Base-by-base conservation (phyloP, 2,113 vertebrate genomes). In the Dinomys branickii region DNA sequence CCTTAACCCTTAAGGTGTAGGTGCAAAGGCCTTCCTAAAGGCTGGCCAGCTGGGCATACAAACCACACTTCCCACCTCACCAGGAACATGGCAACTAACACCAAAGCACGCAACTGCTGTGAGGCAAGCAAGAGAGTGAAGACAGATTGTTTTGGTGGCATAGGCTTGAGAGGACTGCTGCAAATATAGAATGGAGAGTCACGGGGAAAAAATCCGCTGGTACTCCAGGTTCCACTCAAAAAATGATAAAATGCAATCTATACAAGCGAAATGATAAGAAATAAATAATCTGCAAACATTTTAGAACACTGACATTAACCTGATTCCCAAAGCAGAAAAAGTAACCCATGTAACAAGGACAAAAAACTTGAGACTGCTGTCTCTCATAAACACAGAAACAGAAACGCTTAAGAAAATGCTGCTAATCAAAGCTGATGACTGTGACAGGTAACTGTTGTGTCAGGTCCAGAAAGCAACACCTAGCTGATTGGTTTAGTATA, bases 331-430 rank as follows among this genome's bases (percentile, higher is more conserved):
- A 54, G 13, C 54, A 88, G 19, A 56, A 94, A 89, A 28, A 52
- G n/a, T 12, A 44, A 61, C 28, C 56, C 28, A 17, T 14, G 61
- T 82, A 38, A 94, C n/a, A 97, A 77, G 44, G 44, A 86, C 59
- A 67, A 41, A 75, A 91, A 94, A 93, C 54, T 78, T 52, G 3
- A 80, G 19, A 78, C 59, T 28, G 75, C 8, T 58, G 28, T 84
- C n/a, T 73, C 52, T 92, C 81, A 93, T 71, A 86, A 88, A 90
- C 58, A 85, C 6, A 91, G 58, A 75, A 35, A 78, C 10, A 69
- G 24, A 85, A 96, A 54, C 63, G 16, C 11, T 90, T 59, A 81
- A 11, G 7, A 81, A 33, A 94, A 63, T 90, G n/a, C 44, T 63
- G 54, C 24, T 33, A 54, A 47, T 63, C 56, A 93, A 80, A 86